These are phyloP conservation scores for Microctonus hyperodae DNA, from an alignment of 2,888 invertebrate species.

Conservation along the genomic window DNA sequence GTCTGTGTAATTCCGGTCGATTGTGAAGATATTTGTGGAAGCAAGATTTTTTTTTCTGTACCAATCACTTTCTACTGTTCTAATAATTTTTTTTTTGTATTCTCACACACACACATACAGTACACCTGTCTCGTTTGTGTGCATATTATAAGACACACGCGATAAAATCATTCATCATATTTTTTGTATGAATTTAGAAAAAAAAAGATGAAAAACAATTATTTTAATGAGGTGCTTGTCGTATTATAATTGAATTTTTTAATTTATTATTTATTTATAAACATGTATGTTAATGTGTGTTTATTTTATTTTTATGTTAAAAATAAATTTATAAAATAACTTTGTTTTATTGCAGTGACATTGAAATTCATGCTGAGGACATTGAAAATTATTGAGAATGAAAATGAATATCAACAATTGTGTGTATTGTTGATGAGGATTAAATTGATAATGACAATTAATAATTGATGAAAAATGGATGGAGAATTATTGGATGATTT, in stretches of 20 bases:
- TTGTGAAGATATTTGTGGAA: slow-evolving; percentile 19
- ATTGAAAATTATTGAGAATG: not conserved
- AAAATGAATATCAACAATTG: not conserved
- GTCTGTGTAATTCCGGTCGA: not conserved
- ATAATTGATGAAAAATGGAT: not conserved
- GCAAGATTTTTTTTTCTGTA: slow-evolving; percentile 4
- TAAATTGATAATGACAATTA: not conserved
- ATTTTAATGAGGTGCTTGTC: not conserved
- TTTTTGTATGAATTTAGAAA: not conserved
- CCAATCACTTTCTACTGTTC: not conserved
- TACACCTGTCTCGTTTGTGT: slow-evolving; percentile 14
- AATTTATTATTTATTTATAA: not conserved
- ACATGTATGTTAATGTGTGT: not conserved
- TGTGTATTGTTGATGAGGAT: not conserved
- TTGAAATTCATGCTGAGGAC: too few relatives aligned
- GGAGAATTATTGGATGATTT: not conserved
- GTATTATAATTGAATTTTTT: not conserved
- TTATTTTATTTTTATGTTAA: too few relatives aligned
- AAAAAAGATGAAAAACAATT: not conserved
- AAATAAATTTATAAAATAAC: not conserved
- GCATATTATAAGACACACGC: too few relatives aligned
- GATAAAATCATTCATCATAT: too few relatives aligned
- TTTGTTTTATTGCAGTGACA: not conserved
- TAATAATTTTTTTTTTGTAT: slow-evolving; percentile 4
- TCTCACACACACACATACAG: too few relatives aligned